These are phyloP conservation scores for Sisyra terminalis DNA, from an alignment of 2,888 invertebrate species.

Conservation along the genomic window DNA sequence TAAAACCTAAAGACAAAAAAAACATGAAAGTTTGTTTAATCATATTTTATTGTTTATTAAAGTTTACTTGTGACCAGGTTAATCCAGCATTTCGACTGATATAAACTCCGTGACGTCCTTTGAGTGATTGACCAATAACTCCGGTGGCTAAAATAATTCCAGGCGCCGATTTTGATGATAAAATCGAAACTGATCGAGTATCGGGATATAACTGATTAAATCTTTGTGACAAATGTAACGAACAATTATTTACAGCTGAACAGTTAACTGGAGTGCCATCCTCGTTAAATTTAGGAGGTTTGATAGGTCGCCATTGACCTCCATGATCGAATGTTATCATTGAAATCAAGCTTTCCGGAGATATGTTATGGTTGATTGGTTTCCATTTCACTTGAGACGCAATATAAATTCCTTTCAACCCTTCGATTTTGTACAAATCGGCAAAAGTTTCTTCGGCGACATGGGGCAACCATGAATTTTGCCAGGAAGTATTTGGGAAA, in stretches of 20 bases:
- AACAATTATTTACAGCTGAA: conserved; percentile 48
- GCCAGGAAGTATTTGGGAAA: conserved; percentile 68
- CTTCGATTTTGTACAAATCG: conserved; percentile 76
- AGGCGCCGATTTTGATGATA: conserved; percentile 75
- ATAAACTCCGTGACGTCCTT: conserved; percentile 67
- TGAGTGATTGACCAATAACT: conserved; percentile 57
- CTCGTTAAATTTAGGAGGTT: conserved; percentile 51
- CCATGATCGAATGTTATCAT: conserved; percentile 80
- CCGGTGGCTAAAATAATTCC: conserved; percentile 81
- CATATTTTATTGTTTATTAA: background rate
- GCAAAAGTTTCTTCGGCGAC: conserved; percentile 69
- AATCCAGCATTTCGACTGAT: conserved; percentile 68
- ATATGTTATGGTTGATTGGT: conserved; percentile 31
- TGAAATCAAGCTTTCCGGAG: conserved; percentile 60
- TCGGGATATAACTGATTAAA: conserved; percentile 71
- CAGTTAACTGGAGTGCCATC: conserved; percentile 52
- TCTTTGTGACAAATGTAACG: conserved; percentile 74
- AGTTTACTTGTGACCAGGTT: conserved; percentile 56
- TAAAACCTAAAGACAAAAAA: conserved; percentile 28
- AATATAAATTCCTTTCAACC: conserved; percentile 75
- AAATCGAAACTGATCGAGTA: conserved; percentile 61
- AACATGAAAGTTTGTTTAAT: background rate
- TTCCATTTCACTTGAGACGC: conserved; percentile 57
- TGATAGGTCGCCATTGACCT: conserved; percentile 60
- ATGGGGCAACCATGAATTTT: conserved; percentile 63